phyloP scores from a whole-genome alignment of 2,888 invertebrate species.

The Cataglyphis livida region DNA sequence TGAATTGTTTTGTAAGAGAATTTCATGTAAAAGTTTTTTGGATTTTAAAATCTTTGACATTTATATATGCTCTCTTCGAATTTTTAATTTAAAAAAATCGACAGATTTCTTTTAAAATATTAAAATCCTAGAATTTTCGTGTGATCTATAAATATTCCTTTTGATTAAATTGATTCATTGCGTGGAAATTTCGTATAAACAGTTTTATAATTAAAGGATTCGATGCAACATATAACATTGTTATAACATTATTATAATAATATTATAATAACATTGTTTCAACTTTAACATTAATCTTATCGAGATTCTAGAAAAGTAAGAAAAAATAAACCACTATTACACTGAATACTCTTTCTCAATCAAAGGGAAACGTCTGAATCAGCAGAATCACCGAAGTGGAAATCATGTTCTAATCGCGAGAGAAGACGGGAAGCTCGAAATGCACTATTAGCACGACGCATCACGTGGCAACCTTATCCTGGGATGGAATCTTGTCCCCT shows the following conservation, averaged over 20 bases:
- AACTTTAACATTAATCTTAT: not conserved
- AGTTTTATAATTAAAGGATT: not conserved
- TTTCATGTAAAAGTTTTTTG: not conserved
- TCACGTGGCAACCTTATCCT: slow-evolving; percentile 67
- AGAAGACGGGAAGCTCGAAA: slow-evolving; percentile 41
- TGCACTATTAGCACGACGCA: slow-evolving; percentile 76
- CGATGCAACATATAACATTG: not conserved
- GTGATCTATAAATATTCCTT: not conserved
- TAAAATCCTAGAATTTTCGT: not conserved
- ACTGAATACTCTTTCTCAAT: not conserved
- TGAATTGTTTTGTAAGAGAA: not conserved
- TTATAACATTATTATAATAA: no score
- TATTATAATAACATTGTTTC: not conserved
- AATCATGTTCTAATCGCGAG: slow-evolving; percentile 26
- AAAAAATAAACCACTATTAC: not conserved
- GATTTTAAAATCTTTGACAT: not conserved
- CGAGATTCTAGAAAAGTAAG: not conserved
- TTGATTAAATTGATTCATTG: not conserved
- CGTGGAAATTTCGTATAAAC: not conserved
- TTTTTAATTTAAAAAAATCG: not conserved
- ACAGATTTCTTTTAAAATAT: not conserved
- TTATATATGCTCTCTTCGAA: not conserved
- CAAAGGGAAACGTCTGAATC: slow-evolving; percentile 35
- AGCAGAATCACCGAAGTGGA: slow-evolving; percentile 29
- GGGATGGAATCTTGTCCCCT: slow-evolving; percentile 63